Base-by-base conservation (phyloP, 2,888 invertebrate species). In the Epistrophe eligans region DNA sequence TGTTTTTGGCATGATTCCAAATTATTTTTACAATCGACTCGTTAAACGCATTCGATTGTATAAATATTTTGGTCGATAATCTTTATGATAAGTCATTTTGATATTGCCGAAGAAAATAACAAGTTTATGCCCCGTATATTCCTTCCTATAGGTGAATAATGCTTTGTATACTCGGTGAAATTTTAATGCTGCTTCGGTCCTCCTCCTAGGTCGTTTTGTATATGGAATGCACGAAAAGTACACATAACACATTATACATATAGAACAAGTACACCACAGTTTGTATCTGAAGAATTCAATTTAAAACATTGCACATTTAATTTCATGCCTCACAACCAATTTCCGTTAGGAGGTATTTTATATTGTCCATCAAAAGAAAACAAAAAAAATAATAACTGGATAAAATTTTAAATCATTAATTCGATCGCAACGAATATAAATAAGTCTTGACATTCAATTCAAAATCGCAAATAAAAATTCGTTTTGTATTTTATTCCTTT, bases 1-100 rank as follows among this genome's bases (percentile, higher is more conserved):
- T 84, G 45, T 50, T 66, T 60, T 73, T 85, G 84, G 84, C 77
- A 4, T 17, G 9, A 10, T 11, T 58, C 84, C 84, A 85, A 81
- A 62, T 50, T 77, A 71, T 77, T 73, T 58, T 73, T 85, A 85
- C 60, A 85, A 85, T 85, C 84, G 81, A 81, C 81, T 77, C 77
- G 77, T 77, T 77, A 85, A 85, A 81, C 67, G 77, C 62, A 81
- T 77, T 58, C 64, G 48, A 82, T 77, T 77, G 43, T 77, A 24
- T 77, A 81, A 85, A 81, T 81, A 85, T 77, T 77, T 85, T 72
- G 15, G 45, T 55, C 66, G 40, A 81, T 81, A 77, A 81, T 77
- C 60, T 66, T 66, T 48, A 77, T 62, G 81, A 72, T 60, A 72
- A 84, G 77, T 77, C 77, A 80, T 70, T 73, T 81, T 73, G 60